phyloP scores from a whole-genome alignment of 53 echinoderm and acorn worm species.

The Echinarachnius parma region DNA sequence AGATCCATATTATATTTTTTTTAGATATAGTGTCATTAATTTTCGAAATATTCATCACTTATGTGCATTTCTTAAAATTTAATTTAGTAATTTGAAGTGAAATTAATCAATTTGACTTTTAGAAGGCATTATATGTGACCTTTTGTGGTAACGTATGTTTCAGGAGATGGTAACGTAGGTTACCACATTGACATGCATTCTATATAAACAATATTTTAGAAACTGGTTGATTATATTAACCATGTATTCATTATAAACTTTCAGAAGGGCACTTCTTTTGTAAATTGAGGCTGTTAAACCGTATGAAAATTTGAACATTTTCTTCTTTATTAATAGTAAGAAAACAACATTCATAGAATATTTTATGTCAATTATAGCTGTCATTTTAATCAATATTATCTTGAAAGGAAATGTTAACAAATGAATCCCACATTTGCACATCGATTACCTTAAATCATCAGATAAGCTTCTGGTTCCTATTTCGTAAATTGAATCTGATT shows the following conservation, averaged over 20 bases:
- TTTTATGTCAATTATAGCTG: background rate
- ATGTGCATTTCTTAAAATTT: too few relatives aligned
- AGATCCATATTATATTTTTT: background rate
- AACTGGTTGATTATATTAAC: too few relatives aligned
- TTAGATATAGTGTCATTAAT: background rate
- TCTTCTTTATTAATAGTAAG: too few relatives aligned
- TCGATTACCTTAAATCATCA: background rate
- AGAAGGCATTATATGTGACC: background rate
- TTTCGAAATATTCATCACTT: background rate
- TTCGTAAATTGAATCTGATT: background rate
- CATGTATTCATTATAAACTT: background rate
- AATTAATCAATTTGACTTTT: background rate
- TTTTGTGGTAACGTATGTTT: constrained; percentile 10
- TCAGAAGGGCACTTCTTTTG: background rate
- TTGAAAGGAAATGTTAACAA: background rate
- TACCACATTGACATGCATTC: background rate
- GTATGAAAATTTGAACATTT: too few relatives aligned
- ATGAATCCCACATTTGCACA: background rate
- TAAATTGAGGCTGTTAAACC: background rate
- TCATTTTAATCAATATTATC: background rate
- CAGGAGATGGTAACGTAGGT: constrained; percentile 8
- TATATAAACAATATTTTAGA: background rate
- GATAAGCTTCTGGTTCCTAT: background rate
- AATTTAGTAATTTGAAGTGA: too few relatives aligned
- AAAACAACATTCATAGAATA: too few relatives aligned